Evolutionary conservation across 2,113 vertebrate genomes (phyloP).

Genomic region (Phalacrocorax aristotelis): DNA sequence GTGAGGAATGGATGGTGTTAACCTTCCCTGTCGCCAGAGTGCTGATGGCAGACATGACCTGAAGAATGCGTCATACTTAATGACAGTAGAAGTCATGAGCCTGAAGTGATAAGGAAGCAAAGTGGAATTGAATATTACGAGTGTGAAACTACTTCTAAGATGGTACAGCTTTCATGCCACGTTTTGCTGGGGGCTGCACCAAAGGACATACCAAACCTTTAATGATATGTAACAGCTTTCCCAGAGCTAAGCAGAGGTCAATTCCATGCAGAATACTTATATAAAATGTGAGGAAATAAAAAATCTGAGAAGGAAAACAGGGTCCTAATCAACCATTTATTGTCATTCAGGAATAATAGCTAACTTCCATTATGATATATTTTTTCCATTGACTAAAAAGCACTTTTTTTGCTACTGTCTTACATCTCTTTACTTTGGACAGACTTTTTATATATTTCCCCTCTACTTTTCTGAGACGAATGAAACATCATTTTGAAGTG

Average conservation of each 20-base stretch:
- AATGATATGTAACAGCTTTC: neutral
- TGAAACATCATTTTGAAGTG: neutral
- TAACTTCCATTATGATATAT: neutral
- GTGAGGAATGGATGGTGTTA: neutral
- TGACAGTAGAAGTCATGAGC: neutral
- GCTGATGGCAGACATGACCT: neutral
- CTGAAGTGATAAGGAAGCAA: neutral
- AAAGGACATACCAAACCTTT: neutral
- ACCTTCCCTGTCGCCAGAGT: neutral
- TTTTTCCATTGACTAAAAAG: neutral
- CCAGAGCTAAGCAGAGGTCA: neutral
- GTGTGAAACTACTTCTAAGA: neutral
- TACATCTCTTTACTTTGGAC: neutral
- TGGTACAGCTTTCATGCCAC: fast-evolving
- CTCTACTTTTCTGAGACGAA: neutral
- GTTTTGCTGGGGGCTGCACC: neutral
- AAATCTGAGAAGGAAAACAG: neutral
- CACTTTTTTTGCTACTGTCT: neutral
- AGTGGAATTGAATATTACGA: neutral
- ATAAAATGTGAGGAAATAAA: neutral
- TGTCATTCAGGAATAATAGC: neutral
- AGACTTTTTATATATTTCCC: neutral
- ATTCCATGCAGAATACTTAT: neutral
- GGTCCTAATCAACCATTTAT: neutral
- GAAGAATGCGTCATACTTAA: neutral